Evolutionary conservation across 1,140 invertebrate species (phyloP).

Genomic region (Probaryconus sp.): DNA sequence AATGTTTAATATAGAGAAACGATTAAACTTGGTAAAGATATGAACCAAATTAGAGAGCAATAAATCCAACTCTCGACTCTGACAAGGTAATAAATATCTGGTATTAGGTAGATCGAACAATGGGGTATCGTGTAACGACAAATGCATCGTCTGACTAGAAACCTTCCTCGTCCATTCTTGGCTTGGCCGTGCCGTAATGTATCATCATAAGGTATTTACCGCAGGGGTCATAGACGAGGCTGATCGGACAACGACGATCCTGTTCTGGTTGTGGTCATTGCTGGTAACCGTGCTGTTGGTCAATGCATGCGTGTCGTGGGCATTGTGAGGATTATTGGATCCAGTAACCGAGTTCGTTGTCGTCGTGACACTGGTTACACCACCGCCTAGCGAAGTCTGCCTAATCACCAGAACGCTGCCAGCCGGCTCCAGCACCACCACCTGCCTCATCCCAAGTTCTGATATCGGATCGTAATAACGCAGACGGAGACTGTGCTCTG

Average conservation of each 20-base stretch:
- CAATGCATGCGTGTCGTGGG: conserved; percentile 60
- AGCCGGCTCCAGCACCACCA: conserved; percentile 76
- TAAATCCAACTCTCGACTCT: neutral
- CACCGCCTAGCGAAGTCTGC: conserved; percentile 71
- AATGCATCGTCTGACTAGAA: conserved; percentile 35
- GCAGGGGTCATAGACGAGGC: conserved; percentile 70
- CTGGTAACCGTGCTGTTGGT: conserved; percentile 65
- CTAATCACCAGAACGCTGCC: conserved; percentile 76
- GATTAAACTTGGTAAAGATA: no score
- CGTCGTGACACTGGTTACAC: conserved; percentile 62
- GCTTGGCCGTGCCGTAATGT: conserved; percentile 27
- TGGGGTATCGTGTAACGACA: conserved; percentile 42
- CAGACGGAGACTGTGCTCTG: conserved; percentile 11
- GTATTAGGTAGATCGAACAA: conserved; percentile 26
- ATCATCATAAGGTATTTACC: conserved; percentile 66
- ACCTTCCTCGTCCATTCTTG: conserved; percentile 44
- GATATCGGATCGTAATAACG: conserved; percentile 31
- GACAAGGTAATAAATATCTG: conserved; percentile 34
- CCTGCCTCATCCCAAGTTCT: conserved; percentile 71
- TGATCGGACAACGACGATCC: conserved; percentile 75
- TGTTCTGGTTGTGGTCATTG: conserved; percentile 76
- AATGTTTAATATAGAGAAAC: no score
- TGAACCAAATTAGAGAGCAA: no score
- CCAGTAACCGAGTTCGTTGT: conserved; percentile 63
- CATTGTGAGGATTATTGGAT: conserved; percentile 65